Evolutionary conservation across 2,113 vertebrate species (phyloP).

Genomic region (Rhea americana): DNA sequence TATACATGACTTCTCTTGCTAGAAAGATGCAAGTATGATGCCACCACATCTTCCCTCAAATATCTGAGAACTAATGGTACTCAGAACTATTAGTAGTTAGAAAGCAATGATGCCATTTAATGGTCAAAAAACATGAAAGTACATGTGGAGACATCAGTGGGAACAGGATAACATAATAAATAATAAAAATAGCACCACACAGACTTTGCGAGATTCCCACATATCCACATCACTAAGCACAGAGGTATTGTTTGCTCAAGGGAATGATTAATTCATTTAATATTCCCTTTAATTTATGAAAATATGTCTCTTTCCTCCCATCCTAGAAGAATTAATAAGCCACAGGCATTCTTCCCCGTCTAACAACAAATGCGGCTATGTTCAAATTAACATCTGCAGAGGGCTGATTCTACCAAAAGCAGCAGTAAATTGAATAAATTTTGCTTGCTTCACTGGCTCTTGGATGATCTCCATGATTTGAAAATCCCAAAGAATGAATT

Average conservation of each 20-base stretch:
- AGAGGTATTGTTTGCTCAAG: neutral
- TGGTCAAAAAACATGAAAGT: neutral
- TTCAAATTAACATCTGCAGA: neutral
- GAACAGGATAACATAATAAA: neutral
- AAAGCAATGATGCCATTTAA: neutral
- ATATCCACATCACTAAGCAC: neutral
- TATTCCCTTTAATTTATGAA: neutral
- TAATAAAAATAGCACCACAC: neutral
- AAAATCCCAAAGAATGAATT: neutral
- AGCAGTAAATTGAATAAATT: neutral
- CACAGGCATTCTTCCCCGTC: neutral
- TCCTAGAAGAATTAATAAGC: neutral
- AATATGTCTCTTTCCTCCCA: neutral
- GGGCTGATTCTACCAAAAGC: neutral
- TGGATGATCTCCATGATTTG: neutral
- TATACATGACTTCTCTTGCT: neutral
- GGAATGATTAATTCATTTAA: neutral
- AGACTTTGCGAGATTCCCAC: neutral
- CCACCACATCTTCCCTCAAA: neutral
- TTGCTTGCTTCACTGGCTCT: neutral
- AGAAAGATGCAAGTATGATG: neutral
- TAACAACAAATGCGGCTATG: neutral
- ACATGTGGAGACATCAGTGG: neutral
- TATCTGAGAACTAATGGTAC: neutral
- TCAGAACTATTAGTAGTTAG: neutral